Evolutionary conservation across 2,113 vertebrate species (phyloP), one percentile per base, ranked within the genome.

Genomic region (Clupea harengus): DNA sequence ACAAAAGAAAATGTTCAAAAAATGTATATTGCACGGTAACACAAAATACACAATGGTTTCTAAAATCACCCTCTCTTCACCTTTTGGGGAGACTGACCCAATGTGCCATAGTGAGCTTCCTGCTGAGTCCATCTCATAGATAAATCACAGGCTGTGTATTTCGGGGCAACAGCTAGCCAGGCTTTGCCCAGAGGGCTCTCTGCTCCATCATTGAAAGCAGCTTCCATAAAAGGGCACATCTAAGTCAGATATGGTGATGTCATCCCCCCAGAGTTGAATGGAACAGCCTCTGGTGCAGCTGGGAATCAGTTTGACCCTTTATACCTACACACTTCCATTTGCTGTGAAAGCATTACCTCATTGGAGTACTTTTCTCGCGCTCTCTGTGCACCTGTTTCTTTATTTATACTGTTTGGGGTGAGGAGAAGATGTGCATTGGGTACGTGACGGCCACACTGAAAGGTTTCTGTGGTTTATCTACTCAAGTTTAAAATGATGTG

Each of bases 191-290:
- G 82, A 82, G 64, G 83, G 50, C 67, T 72, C 67, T 50, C 39
- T 49, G 49, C 39, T 10, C 28, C 20, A 64, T 25, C 45, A 82
- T 18, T 45, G 72, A 52, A 45, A 39, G 83, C 85, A 81, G 81
- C 83, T 54, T 86, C 89, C 86, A 83, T 89, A 85, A 89, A 90
- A 86, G 88, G 83, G 81, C 82, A 89, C 85, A 85, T 84, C 45
- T n/a, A 32, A 80, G 85, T 20, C 50, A 84, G 75, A 83, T 64
- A 25, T 84, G 78, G 81, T 86, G 83, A 87, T 87, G 82, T 85
- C 83, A 88, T 85, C 50, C 64, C 84, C 80, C 32, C 67, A 57
- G 67, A 83, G 82, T 83, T 28, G 52, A 78, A 78, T 85, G 32
- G 45, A 60, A 50, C 67, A n/a, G 72, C 78, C 67, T 85, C 81